These are phyloP conservation scores for Cabera pusaria DNA, from an alignment of 2,888 invertebrate genomes.

Conservation along the genomic window DNA sequence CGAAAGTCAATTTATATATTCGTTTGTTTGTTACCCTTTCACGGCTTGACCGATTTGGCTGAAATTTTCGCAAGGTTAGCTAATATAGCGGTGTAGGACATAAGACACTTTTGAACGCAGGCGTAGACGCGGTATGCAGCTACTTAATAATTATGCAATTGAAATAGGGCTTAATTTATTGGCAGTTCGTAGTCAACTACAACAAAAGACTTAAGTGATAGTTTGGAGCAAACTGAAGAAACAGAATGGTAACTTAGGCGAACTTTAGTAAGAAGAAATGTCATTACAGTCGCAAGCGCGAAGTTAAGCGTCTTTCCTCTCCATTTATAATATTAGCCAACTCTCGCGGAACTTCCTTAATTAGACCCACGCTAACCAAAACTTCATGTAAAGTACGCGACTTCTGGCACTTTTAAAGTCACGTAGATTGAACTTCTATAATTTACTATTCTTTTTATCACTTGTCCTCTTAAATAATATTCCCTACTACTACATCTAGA, in stretches of 20 bases:
- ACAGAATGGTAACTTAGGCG: constrained; percentile 37
- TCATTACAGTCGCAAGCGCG: constrained; percentile 45
- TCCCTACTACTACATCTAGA: too few relatives aligned
- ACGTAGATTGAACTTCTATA: constrained; percentile 55
- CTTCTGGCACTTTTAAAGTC: constrained; percentile 63
- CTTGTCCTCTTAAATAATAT: too few relatives aligned
- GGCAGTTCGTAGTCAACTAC: constrained; percentile 10
- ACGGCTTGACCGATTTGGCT: too few relatives aligned
- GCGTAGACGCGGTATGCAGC: too few relatives aligned
- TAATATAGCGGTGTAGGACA: too few relatives aligned
- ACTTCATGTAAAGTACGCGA: constrained; percentile 65
- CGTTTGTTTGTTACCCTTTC: too few relatives aligned
- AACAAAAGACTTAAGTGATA: constrained; percentile 18
- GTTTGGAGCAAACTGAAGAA: constrained; percentile 30
- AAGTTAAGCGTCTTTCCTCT: constrained; percentile 59
- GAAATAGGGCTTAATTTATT: too few relatives aligned
- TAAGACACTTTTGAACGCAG: too few relatives aligned
- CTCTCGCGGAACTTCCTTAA: constrained; percentile 61
- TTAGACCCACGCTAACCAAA: constrained; percentile 65
- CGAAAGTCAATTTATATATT: too few relatives aligned
- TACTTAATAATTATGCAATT: too few relatives aligned
- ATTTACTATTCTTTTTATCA: constrained; percentile 50
- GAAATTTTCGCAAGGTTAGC: too few relatives aligned
- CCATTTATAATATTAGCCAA: constrained; percentile 68
- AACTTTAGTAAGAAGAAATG: constrained; percentile 51